Base-by-base conservation (phyloP, 2,888 invertebrate genomes). In the Orthonevra nobilis region DNA sequence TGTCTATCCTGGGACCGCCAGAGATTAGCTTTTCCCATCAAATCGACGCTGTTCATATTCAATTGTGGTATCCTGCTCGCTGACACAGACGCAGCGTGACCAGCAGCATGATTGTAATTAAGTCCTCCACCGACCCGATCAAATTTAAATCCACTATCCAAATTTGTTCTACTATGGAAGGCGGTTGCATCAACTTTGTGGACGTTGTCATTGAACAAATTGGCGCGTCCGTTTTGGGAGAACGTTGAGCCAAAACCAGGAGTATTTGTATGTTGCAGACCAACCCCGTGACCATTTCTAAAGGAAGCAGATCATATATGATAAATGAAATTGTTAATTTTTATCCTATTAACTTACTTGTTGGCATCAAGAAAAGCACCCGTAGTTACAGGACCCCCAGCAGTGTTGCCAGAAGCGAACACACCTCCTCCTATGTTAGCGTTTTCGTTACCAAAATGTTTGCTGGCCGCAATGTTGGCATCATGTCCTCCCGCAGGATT, bases 271-370 rank as follows among this genome's bases (percentile, higher is more conserved):
- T 85, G 86, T 46, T 84, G 81, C 20, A 86, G 1, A 0, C 84
- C 82, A 4, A 86, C 34, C 0, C 84, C 81, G 63, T 85, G 84
- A 0, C 84, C 84, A 64, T 87, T 82, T n/a, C 87, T 87, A 58
- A n/a, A n/a, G n/a, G n/a, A n/a, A n/a, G n/a, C n/a, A n/a, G n/a
- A n/a, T n/a, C n/a, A n/a, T n/a, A n/a, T n/a, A n/a, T n/a, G n/a
- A n/a, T n/a, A 32, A 5, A 5, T 38, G 26, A 23, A n/a, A 1
- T 12, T 3, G 2, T 15, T 20, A 6, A 14, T 4, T 4, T 4
- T 7, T 2, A 10, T 4, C 0, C 3, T 38, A 1, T 7, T 82
- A 23, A 4, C 84, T 84, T 83, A 86, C 86, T 82, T 82, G 66
- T 85, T 87, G 0, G 84, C 70, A 38, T 81, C 83, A 17, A 82